These are phyloP conservation scores for Orchestia grillus DNA, from an alignment of 1,140 invertebrate species.

Conservation along the genomic window DNA sequence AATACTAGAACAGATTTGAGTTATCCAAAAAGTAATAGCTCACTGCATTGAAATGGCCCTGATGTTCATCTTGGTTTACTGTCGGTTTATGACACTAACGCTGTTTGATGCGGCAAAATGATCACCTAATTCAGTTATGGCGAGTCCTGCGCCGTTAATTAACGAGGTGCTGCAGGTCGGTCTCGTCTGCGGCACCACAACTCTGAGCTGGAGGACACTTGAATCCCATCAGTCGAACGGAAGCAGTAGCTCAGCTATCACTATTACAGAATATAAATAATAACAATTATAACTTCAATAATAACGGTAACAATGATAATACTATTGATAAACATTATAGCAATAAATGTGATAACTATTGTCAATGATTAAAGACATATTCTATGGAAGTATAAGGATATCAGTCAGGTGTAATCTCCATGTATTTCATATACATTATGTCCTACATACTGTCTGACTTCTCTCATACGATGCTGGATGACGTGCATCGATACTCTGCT, in stretches of 20 bases:
- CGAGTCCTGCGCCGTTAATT: neutral
- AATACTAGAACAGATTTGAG: neutral
- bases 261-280: too few relatives aligned
- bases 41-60: neutral
- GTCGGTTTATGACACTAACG: neutral
- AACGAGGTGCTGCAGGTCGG: too few relatives aligned
- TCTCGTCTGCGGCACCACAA: neutral
- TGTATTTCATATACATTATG: too few relatives aligned
- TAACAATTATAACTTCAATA: too few relatives aligned
- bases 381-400: too few relatives aligned
- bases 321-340: too few relatives aligned
- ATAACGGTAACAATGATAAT: too few relatives aligned
- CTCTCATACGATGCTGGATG: too few relatives aligned
- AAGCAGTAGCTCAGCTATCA: neutral
- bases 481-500: neutral
- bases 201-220: neutral
- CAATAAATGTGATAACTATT: too few relatives aligned
- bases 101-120: neutral
- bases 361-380: too few relatives aligned
- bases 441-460: too few relatives aligned
- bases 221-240: neutral
- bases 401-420: too few relatives aligned
- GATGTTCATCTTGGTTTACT: neutral
- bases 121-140: neutral
- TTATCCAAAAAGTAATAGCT: neutral